phyloP scores from a whole-genome alignment of 2,113 vertebrate species.

The human (Homo sapiens) region GRCh38 chr22:26752001-26752500 shows the following conservation, averaged over 20 bases:
- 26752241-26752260: accelerated
- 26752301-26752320: accelerated
- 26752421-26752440: not conserved
- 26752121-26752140: not conserved
- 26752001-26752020: not conserved
- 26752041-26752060: not conserved
- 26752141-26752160: not conserved
- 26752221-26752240: not conserved
- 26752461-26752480: not conserved
- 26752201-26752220: not conserved
- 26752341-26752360: too few species aligned
- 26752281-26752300: not conserved
- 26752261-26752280: too few species aligned
- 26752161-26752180: not conserved
- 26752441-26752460: not conserved
- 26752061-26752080: not conserved
- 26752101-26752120: too few species aligned
- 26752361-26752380: not conserved
- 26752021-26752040: not conserved
- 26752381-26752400: not conserved
- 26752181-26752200: not conserved
- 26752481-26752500: accelerated
- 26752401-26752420: not conserved
- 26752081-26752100: not conserved
- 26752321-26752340: not conserved